These are phyloP conservation scores for Drosophila lowei DNA, from an alignment of 1,140 invertebrate species.

Conservation along the genomic window DNA sequence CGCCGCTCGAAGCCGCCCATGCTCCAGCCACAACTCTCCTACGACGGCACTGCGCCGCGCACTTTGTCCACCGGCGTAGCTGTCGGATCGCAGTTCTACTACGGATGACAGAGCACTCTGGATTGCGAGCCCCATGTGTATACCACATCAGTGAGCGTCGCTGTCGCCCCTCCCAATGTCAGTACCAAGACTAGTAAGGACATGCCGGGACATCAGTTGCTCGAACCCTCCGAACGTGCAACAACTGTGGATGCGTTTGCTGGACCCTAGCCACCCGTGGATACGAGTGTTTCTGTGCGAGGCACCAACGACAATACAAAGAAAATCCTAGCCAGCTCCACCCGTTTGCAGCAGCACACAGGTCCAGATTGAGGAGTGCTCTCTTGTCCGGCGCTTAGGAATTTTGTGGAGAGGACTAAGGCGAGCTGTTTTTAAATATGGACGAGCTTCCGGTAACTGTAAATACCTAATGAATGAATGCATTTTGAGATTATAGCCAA, in stretches of 20 bases:
- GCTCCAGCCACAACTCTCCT: constrained; percentile 70
- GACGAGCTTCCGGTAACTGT: constrained; percentile 67
- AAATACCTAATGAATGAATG: constrained; percentile 46
- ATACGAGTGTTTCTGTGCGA: background rate
- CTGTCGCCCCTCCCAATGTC: constrained; percentile 6
- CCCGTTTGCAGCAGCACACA: constrained; percentile 8
- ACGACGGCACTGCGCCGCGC: constrained; percentile 77
- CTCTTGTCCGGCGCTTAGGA: background rate
- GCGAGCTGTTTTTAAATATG: constrained; percentile 40
- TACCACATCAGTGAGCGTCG: constrained; percentile 30
- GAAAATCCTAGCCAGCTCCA: constrained; percentile 6
- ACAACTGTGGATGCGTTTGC: background rate
- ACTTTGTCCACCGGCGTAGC: constrained; percentile 76
- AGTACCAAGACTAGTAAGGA: constrained; percentile 15
- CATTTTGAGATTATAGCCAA: constrained; percentile 14
- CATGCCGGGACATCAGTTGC: constrained; percentile 1
- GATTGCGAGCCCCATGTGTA: constrained; percentile 59
- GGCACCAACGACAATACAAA: constrained; percentile 53
- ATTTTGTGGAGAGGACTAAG: background rate
- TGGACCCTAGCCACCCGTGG: constrained; percentile 38
- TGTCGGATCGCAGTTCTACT: constrained; percentile 77
- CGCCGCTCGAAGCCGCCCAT: constrained; percentile 56
- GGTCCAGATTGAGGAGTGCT: constrained; percentile 2
- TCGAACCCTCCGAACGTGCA: background rate
- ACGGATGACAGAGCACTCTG: constrained; percentile 73